Evolutionary conservation across 2,797 vertebrate species (phyloP).

Genomic region (Hybognathus amarus): DNA sequence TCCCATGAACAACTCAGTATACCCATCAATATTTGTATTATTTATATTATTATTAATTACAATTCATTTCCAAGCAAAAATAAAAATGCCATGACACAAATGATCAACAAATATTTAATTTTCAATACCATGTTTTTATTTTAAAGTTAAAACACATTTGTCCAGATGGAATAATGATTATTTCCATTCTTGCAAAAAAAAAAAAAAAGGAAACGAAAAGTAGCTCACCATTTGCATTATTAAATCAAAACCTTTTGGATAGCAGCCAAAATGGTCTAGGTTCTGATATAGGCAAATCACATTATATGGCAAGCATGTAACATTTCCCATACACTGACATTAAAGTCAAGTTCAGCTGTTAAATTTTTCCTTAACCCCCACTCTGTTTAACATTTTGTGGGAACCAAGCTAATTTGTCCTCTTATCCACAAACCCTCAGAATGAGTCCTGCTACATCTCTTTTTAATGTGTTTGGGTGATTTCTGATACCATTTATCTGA

Average conservation of each 20-base stretch:
- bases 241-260: slow-evolving; percentile 4
- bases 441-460: too few species aligned
- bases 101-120: background rate
- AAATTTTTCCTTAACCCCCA: background rate
- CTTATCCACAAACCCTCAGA: background rate
- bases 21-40: background rate
- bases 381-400: background rate
- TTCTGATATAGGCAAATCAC: background rate
- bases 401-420: background rate
- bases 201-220: background rate
- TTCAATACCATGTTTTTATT: slow-evolving; percentile 1
- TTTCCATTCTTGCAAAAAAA: slow-evolving; percentile 5
- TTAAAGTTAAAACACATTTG: background rate
- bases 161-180: background rate
- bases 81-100: background rate
- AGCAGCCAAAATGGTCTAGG: background rate
- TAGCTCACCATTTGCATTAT: background rate
- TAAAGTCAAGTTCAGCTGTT: background rate
- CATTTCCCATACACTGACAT: background rate
- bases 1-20: background rate
- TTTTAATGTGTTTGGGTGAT: background rate
- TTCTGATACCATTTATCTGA: background rate
- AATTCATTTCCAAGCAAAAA: background rate
- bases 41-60: background rate
- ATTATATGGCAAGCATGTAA: background rate